Evolutionary conservation across 2,888 invertebrate species (phyloP).

Genomic region (Muscina levida): DNA sequence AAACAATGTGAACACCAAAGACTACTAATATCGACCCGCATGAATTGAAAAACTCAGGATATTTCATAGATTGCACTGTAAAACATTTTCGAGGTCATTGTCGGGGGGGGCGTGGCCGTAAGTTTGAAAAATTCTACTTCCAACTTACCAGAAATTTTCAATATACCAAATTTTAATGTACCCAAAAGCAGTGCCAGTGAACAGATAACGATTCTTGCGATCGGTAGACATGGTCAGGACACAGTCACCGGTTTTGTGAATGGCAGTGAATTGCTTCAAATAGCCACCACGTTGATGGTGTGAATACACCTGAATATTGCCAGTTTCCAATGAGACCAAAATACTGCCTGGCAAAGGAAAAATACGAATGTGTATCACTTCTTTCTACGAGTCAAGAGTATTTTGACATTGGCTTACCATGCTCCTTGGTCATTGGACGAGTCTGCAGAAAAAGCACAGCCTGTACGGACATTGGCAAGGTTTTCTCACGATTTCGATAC

Average conservation of each 20-base stretch:
- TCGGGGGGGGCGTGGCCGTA: too few relatives aligned
- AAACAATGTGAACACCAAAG: too few relatives aligned
- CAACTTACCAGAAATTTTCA: conserved; percentile 83
- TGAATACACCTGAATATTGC: conserved; percentile 89
- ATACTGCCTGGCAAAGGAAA: conserved; percentile 82
- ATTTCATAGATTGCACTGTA: too few relatives aligned
- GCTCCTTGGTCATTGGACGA: conserved; percentile 81
- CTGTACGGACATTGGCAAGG: conserved; percentile 83
- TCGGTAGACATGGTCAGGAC: conserved; percentile 86
- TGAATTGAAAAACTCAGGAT: too few relatives aligned
- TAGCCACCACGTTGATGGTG: conserved; percentile 88
- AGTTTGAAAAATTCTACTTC: too few relatives aligned
- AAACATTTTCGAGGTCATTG: too few relatives aligned
- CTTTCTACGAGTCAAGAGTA: background rate
- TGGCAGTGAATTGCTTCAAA: conserved; percentile 85
- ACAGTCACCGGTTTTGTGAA: conserved; percentile 84
- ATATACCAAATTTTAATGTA: conserved; percentile 91
- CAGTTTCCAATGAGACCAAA: conserved; percentile 87
- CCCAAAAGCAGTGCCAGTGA: conserved; percentile 86
- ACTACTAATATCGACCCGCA: too few relatives aligned
- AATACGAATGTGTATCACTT: background rate
- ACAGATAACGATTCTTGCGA: conserved; percentile 85
- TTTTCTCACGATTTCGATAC: conserved; percentile 23
- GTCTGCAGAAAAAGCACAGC: conserved; percentile 85
- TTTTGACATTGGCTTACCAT: conserved; percentile 74